A percentile compares a stretch with the other conserved stretches of the same genome.
These are phyloP conservation scores for Megaceryle torquata DNA, from an alignment of 2,113 vertebrate genomes.

Conservation along the genomic window DNA sequence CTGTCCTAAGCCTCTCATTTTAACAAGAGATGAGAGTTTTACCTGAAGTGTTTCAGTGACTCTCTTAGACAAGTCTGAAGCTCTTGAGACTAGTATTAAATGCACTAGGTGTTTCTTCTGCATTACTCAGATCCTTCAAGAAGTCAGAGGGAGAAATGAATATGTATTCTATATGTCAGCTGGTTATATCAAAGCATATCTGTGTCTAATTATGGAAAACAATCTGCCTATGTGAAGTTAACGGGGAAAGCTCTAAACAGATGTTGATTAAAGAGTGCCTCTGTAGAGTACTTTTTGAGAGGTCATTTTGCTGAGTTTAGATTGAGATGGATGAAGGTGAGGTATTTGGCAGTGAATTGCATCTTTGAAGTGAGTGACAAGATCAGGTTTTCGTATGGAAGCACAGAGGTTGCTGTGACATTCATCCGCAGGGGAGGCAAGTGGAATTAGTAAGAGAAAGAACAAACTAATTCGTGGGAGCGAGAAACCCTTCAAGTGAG, in stretches of 20 bases:
- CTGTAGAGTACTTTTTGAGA: conserved; percentile 51
- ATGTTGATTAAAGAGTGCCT: conserved; percentile 66
- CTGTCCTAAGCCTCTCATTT: conserved; percentile 44
- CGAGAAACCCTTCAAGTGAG: not conserved
- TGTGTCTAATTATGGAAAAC: conserved; percentile 63
- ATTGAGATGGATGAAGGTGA: conserved; percentile 65
- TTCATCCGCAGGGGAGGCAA: not conserved
- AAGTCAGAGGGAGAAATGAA: conserved; percentile 61
- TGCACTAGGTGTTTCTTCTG: conserved; percentile 55
- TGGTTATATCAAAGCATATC: conserved; percentile 52
- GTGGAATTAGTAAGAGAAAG: not conserved
- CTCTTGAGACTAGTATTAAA: conserved; percentile 60
- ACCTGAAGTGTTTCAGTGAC: conserved; percentile 48
- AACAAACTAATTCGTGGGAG: not conserved
- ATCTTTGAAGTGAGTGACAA: conserved; percentile 44
- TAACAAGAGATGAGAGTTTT: not conserved
- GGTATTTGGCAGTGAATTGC: conserved; percentile 38
- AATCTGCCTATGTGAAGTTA: conserved; percentile 45
- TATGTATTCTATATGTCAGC: conserved; percentile 65
- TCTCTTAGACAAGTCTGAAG: conserved; percentile 58
- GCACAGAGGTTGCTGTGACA: conserved; percentile 7
- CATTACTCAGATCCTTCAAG: conserved; percentile 47
- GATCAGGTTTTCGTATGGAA: conserved; percentile 9
- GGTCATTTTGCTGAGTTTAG: conserved; percentile 54
- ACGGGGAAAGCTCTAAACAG: conserved; percentile 57